These are phyloP conservation scores for Apocheima hispidaria DNA, from an alignment of 2,888 invertebrate genomes.

Conservation along the genomic window DNA sequence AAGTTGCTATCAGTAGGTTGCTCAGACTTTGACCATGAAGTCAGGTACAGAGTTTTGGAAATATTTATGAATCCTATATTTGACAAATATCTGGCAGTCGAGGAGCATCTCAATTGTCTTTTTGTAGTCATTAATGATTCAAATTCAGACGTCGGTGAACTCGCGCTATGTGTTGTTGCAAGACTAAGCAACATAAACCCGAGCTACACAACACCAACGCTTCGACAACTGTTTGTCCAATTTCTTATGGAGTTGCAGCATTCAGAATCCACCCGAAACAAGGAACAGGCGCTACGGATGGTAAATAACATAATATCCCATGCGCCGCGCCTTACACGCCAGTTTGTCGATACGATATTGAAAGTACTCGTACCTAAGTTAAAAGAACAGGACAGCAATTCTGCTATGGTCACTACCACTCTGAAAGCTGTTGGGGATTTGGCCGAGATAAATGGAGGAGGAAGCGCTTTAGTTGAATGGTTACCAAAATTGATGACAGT, in stretches of 20 bases:
- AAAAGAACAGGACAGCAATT: conserved; percentile 94
- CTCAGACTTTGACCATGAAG: conserved; percentile 97
- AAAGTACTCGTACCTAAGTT: conserved; percentile 96
- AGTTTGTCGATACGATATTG: conserved; percentile 97
- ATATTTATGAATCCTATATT: conserved; percentile 95
- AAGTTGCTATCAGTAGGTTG: conserved; percentile 97
- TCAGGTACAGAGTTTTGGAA: conserved; percentile 95
- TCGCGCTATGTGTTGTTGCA: conserved; percentile 96
- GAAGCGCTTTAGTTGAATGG: conserved; percentile 95
- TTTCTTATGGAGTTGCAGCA: conserved; percentile 97
- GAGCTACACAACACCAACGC: conserved; percentile 98
- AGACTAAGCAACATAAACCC: conserved; percentile 97
- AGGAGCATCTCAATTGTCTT: conserved; percentile 96
- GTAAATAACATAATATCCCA: conserved; percentile 97
- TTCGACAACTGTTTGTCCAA: conserved; percentile 96
- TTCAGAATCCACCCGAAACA: conserved; percentile 97
- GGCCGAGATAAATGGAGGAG: conserved; percentile 95
- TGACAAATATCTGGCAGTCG: conserved; percentile 97
- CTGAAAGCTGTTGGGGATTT: conserved; percentile 97
- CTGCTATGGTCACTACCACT: conserved; percentile 96
- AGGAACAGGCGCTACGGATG: conserved; percentile 98
- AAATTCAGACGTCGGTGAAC: conserved; percentile 96
- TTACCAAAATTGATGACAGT: conserved; percentile 95
- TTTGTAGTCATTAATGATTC: conserved; percentile 99
- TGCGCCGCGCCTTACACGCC: conserved; percentile 96